Conservation (phyloP, 2,888 invertebrate genomes). For the Charanyca ferruginea region DNA sequence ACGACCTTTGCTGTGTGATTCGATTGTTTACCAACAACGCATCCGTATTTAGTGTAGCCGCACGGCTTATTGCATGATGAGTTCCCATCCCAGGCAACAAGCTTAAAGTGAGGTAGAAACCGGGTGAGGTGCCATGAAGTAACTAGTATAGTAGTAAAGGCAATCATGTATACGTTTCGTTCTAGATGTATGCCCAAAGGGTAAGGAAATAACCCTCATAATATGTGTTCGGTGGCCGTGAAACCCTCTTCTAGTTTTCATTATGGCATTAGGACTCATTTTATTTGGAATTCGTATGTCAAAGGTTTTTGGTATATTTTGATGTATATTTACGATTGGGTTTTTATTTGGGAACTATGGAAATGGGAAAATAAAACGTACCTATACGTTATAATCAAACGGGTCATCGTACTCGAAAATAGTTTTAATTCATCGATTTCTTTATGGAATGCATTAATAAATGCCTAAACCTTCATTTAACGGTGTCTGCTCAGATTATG, state of each 20-base stretch:
- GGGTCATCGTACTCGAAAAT: not conserved
- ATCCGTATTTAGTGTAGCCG: no score
- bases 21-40: no score
- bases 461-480: no score
- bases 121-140: constrained; percentile 10
- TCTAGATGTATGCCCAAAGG: constrained; percentile 36
- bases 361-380: constrained; percentile 19
- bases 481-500: no score
- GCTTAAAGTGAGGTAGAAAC: not conserved
- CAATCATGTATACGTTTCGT: constrained; percentile 33
- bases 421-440: not conserved
- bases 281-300: constrained; percentile 35
- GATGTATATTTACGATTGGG: constrained; percentile 22
- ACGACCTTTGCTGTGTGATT: no score
- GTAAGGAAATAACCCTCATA: constrained; percentile 45
- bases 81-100: no score
- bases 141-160: constrained; percentile 33
- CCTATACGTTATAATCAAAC: not conserved
- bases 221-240: constrained; percentile 46
- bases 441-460: not conserved
- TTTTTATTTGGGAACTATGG: not conserved
- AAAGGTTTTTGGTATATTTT: constrained; percentile 12
- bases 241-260: constrained; percentile 46
- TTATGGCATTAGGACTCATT: constrained; percentile 31
- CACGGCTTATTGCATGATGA: no score